phyloP scores from a whole-genome alignment of 2,888 invertebrate genomes.

The Mythimna impura region DNA sequence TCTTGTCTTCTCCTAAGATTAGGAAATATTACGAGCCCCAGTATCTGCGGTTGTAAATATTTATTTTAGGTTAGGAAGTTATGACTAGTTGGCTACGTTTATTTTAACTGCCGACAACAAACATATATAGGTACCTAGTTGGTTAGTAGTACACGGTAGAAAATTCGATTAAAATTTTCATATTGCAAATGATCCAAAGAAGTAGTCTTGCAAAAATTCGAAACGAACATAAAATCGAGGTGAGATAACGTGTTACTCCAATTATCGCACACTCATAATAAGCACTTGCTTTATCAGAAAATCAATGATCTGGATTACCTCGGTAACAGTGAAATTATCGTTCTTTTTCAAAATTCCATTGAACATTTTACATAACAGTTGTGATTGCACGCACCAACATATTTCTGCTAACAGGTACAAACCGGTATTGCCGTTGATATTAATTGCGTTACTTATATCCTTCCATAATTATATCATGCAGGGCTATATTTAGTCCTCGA shows the following conservation, averaged over 20 bases:
- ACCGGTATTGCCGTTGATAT: slow-evolving; percentile 36
- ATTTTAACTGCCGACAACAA: slow-evolving; percentile 12
- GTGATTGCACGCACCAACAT: slow-evolving; percentile 12
- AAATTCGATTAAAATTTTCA: not conserved
- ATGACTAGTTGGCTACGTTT: slow-evolving; percentile 25
- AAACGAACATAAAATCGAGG: slow-evolving; percentile 9
- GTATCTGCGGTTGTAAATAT: slow-evolving; percentile 14
- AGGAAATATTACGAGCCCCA: slow-evolving; percentile 31
- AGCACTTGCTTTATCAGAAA: slow-evolving; percentile 39
- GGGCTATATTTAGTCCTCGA: slow-evolving; percentile 49
- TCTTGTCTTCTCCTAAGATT: slow-evolving; percentile 34
- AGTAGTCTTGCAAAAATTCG: slow-evolving; percentile 14
- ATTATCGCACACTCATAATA: slow-evolving; percentile 23
- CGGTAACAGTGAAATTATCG: not conserved
- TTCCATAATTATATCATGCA: slow-evolving; percentile 41
- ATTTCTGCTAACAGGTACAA: slow-evolving; percentile 32
- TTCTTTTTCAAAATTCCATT: slow-evolving; percentile 26
- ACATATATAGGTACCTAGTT: not conserved
- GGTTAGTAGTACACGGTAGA: not conserved
- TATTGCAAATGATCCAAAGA: not conserved
- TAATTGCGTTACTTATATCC: slow-evolving; percentile 54
- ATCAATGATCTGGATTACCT: slow-evolving; percentile 35
- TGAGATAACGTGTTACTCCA: slow-evolving; percentile 36
- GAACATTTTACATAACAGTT: slow-evolving; percentile 13
- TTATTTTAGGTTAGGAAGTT: slow-evolving; percentile 27